These are phyloP conservation scores for Mylabris phalerata DNA, from an alignment of 1,140 invertebrate species.

Conservation along the genomic window DNA sequence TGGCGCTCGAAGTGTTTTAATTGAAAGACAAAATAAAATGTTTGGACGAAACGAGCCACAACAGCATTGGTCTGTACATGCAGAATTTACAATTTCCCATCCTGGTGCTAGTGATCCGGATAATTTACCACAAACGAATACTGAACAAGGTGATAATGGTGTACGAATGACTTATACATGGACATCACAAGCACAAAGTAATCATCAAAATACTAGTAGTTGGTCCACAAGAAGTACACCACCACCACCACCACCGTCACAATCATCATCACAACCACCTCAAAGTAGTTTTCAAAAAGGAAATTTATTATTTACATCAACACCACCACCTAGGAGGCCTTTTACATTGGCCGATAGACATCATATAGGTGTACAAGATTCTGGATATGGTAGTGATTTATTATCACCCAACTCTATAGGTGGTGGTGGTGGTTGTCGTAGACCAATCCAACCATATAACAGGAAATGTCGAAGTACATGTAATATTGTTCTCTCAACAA, in stretches of 20 bases:
- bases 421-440: conserved; percentile 27
- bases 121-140: conserved; percentile 29
- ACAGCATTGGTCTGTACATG: conserved; percentile 54
- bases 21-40: not conserved
- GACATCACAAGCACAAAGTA: conserved; percentile 30
- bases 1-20: too few species aligned
- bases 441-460: conserved; percentile 38
- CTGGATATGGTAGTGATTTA: conserved; percentile 48
- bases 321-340: conserved; percentile 36
- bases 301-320: conserved; percentile 50
- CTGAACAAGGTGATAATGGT: conserved; percentile 40
- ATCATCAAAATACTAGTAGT: not conserved
- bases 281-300: conserved; percentile 45
- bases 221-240: conserved; percentile 6
- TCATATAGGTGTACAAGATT: conserved; percentile 35
- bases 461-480: conserved; percentile 58
- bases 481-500: conserved; percentile 55
- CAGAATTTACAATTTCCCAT: conserved; percentile 52
- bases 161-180: conserved; percentile 49
- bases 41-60: conserved; percentile 13
- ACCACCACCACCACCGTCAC: conserved; percentile 12
- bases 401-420: conserved; percentile 40
- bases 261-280: not conserved
- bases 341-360: conserved; percentile 4
- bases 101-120: conserved; percentile 27